phyloP scores from a whole-genome alignment of 2,888 invertebrate species.

The Drosophila basisetae region DNA sequence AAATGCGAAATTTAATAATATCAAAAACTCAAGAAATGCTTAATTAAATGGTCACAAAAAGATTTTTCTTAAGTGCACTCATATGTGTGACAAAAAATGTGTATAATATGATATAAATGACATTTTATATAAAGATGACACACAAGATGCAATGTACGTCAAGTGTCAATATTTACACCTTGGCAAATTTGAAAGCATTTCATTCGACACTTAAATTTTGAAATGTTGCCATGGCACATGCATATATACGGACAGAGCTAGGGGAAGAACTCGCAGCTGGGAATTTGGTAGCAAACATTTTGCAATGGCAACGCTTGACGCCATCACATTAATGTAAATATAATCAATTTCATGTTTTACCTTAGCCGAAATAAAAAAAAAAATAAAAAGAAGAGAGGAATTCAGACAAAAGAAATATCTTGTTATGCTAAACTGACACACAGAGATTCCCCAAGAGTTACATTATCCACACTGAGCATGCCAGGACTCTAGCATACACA shows the following conservation, averaged over 20 bases:
- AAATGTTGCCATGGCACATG: constrained; percentile 9
- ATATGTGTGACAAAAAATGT: constrained; percentile 13
- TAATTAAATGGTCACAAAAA: background rate
- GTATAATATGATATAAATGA: background rate
- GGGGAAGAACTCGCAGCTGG: constrained; percentile 30
- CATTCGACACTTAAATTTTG: constrained; percentile 57
- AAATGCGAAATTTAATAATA: background rate
- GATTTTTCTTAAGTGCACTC: background rate
- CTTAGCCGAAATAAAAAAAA: constrained; percentile 60
- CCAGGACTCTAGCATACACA: constrained; percentile 31
- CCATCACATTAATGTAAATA: constrained; percentile 82
- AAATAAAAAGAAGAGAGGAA: background rate
- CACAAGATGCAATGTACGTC: constrained; percentile 62
- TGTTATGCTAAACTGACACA: constrained; percentile 83
- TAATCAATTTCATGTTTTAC: constrained; percentile 83
- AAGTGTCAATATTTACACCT: constrained; percentile 75
- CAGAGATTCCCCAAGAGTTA: constrained; percentile 83
- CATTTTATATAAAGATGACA: constrained; percentile 22
- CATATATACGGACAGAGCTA: background rate
- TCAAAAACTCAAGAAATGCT: background rate
- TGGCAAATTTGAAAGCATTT: constrained; percentile 73
- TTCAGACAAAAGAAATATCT: constrained; percentile 73
- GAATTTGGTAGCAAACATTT: constrained; percentile 55
- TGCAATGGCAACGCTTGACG: constrained; percentile 74
- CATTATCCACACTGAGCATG: constrained; percentile 72